Evolutionary conservation across 1,140 invertebrate species (phyloP), one percentile per base, ranked within the genome.

Genomic region (Frieseomelitta varia): DNA sequence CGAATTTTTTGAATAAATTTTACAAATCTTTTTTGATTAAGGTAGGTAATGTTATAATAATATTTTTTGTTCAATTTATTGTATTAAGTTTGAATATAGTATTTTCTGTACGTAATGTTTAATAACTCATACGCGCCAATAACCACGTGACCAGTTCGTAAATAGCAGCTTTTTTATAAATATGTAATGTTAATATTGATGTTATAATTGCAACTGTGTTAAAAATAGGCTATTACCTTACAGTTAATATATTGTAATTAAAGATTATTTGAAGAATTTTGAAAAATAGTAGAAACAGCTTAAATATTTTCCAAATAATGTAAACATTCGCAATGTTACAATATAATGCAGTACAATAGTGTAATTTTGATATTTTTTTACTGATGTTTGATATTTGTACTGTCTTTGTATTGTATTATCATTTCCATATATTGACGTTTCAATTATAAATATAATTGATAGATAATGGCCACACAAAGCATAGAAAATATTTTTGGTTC

Each of bases 401-500:
- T 21, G 0, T 21, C 12, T n/a, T 27, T 27, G 19, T 21, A 30
- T 30, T 3, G 55, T 17, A 72, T 21, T 47, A 19, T 27, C 27
- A 51, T 27, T 51, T 72, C 11, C 21, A 51, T 1, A 15, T 27
- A 17, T 72, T 73, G 17, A 30, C 12, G 15, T 53, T n/a, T 30
- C 39, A 1, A 19, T 55, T 10, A 63, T 21, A 24, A 27, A 14
- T 24, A 27, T 72, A 65, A 17, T 34, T 27, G 10, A 81, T 74
- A 30, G 47, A 81, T 34, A 53, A 81, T 24, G 24, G 65, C 47
- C 2, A 2, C 15, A 4, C 1, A 27, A 74, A 74, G 27, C 34
- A 27, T 39, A 51, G 74, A 55, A 81, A 11, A 74, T 63, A 6
- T 19, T 24, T 81, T 65, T 55, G 71, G 71, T n/a, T 39, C 47